Base-by-base conservation (phyloP, 1,140 invertebrate genomes). In the Aphis gossypii region DNA sequence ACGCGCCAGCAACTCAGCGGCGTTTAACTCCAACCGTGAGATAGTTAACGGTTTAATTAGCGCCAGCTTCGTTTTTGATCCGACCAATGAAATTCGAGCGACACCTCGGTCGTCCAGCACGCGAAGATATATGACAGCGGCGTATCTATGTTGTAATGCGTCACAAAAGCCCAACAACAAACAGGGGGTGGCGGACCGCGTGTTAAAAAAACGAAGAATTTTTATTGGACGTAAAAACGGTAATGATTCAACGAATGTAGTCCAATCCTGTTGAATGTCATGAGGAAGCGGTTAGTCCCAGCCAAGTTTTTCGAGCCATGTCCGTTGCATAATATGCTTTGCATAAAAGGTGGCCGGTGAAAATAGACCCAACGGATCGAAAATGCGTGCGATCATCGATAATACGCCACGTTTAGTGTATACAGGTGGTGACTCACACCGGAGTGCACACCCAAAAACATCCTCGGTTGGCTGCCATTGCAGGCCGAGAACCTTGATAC, bases 21-120 rank as follows among this genome's bases (percentile, higher is more conserved):
- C 95, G 60, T 94, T 95, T 20, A 96, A 94, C 94, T 96, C 95
- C 86, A 95, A 90, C 83, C 95, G 48, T 0, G 95, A 95, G 35
- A 96, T 95, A 4, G 95, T 94, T 2, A 94, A 51, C 18, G 76
- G 90, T 93, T 95, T 95, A 4, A 95, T 60, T 20, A 95, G 95
- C 20, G 95, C 94, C 3, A 95, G 95, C 92, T 95, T 93, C 5
- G 94, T 94, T 93, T 95, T 95, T 0, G 95, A 30, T 25, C 94
- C 82, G 21, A 95, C n/a, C 83, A 95, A 87, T 3, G 94, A 94
- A 6, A 94, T 90, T 7, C 4, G 44, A 35, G 87, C 46, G 20
- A 60, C 83, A 30, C 76, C 92, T 21, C 94, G 48, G 9, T 60
- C 4, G 48, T 91, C 89, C 25, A 44, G 9, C 14, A 94, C 93